These are phyloP conservation scores for Liasis olivaceus DNA, from an alignment of 2,797 vertebrate genomes.

Conservation along the genomic window DNA sequence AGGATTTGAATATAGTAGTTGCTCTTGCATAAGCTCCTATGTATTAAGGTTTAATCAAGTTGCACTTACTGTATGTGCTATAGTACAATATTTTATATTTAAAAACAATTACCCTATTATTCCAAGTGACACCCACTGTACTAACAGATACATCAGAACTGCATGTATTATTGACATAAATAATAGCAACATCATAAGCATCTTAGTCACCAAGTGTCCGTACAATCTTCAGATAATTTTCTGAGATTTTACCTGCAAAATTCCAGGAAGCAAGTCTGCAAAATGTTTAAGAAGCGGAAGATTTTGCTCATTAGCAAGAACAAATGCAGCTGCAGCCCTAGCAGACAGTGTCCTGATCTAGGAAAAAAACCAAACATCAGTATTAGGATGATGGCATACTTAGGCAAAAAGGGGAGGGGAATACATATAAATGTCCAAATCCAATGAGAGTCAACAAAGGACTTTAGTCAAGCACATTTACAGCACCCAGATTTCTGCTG, in stretches of 20 bases:
- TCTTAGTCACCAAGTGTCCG: not conserved
- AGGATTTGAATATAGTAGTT: not conserved
- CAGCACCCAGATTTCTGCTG: not conserved
- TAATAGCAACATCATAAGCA: not conserved
- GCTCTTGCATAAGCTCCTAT: not conserved
- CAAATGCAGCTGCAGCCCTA: constrained; percentile 91
- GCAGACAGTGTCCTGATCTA: constrained; percentile 93
- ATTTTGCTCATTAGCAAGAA: constrained; percentile 95
- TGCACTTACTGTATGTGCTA: not conserved
- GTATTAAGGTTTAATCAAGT: not conserved
- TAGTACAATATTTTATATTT: not conserved
- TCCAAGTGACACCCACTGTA: not conserved
- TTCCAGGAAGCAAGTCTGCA: constrained; percentile 91
- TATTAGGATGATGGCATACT: not conserved
- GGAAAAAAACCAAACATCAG: constrained; percentile 25
- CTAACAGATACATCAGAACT: not conserved
- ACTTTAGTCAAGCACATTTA: not conserved
- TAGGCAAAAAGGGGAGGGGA: not conserved
- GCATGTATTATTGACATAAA: not conserved
- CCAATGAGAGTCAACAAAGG: not conserved
- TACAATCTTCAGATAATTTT: not conserved
- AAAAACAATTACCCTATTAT: not conserved
- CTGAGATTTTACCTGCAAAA: constrained; percentile 86
- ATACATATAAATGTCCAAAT: not conserved
- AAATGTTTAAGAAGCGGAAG: constrained; percentile 94